Evolutionary conservation across 2,113 vertebrate genomes (phyloP), one percentile per base, ranked within the genome.

Genomic region (Notiomystis cincta): DNA sequence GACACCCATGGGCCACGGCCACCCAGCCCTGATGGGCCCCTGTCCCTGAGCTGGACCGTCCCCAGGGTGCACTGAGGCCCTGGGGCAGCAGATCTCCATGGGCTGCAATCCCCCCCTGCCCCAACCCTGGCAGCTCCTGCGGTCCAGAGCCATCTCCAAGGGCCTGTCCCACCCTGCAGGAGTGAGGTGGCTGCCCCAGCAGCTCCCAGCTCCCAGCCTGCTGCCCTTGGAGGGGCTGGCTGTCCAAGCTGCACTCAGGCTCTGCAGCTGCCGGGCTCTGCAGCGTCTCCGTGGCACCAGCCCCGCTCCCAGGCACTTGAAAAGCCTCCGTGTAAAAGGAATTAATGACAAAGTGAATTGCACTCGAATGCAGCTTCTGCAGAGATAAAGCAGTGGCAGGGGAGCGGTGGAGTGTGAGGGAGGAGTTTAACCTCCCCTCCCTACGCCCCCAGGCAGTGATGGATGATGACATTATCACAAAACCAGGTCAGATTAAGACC

Each of bases 301-400:
- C 62, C 58, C 40, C 5, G 0, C 33, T 90, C 71, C 33, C 54
- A 31, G 64, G 72, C 72, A 71, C 76, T 89, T 37, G 22, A 71
- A 89, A 76, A 86, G 33, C 54, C 60, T 85, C 82, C 13, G 33
- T 6, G 42, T 38, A 66, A 77, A 73, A 81, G 33, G 70, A 95
- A 95, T 94, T 48, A 89, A 75, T 91, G 93, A 81, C 61, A 56
- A 82, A 95, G 53, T 28, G 47, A 94, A 67, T 62, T 71, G 53
- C 69, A 64, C 86, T 92, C 4, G 0, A 84, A 47, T 18, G 47
- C 73, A 72, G 67, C 86, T 89, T 75, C 38, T 81, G 80, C 24
- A 65, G 80, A 84, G 72, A 78, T 35, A 82, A 89, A 90, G 90
- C 28, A 1, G 62, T 4, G 54, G 70, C 1, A 1, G 50, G 57